Conservation (phyloP, 2,797 vertebrate genomes). For the Phoeniculus purpureus region DNA sequence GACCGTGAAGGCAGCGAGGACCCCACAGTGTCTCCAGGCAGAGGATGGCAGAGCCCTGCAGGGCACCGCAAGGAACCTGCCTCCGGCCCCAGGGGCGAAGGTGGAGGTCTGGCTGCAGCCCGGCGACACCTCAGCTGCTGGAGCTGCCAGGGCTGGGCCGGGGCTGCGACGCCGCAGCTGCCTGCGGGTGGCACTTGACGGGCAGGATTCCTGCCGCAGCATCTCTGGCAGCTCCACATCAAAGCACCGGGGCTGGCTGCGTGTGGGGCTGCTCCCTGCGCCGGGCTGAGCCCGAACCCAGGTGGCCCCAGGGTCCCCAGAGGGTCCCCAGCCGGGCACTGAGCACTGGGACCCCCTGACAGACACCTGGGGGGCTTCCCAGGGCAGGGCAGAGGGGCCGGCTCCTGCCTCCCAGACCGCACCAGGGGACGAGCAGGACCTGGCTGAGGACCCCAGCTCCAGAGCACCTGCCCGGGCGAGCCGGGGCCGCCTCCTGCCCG, state of each 20-base stretch:
- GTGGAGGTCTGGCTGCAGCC: neutral
- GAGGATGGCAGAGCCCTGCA: neutral
- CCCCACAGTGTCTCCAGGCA: neutral
- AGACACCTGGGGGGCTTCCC: neutral
- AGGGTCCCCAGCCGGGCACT: rapidly evolving
- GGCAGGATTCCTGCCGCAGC: constrained; percentile 58
- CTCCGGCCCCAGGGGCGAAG: constrained; percentile 10
- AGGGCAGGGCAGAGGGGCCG: neutral
- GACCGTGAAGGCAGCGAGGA: rapidly evolving
- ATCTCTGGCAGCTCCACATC: constrained; percentile 22
- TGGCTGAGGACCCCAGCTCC: rapidly evolving
- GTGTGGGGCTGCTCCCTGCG: rapidly evolving
- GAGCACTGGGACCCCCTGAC: rapidly evolving
- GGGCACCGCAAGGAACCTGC: neutral
- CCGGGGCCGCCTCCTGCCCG: neutral
- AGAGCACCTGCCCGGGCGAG: rapidly evolving
- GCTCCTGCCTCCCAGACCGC: neutral
- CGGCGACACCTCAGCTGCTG: constrained; percentile 34
- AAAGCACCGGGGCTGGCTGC: neutral
- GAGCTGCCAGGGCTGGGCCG: constrained; percentile 41
- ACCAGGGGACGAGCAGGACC: neutral
- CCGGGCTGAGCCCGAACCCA: rapidly evolving
- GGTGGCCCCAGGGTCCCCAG: no score
- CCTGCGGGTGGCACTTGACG: constrained; percentile 23
- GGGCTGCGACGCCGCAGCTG: neutral